Evolutionary conservation across 2,888 invertebrate genomes (phyloP), one percentile per base, ranked within the genome.

Genomic region (Tribolium freemani): DNA sequence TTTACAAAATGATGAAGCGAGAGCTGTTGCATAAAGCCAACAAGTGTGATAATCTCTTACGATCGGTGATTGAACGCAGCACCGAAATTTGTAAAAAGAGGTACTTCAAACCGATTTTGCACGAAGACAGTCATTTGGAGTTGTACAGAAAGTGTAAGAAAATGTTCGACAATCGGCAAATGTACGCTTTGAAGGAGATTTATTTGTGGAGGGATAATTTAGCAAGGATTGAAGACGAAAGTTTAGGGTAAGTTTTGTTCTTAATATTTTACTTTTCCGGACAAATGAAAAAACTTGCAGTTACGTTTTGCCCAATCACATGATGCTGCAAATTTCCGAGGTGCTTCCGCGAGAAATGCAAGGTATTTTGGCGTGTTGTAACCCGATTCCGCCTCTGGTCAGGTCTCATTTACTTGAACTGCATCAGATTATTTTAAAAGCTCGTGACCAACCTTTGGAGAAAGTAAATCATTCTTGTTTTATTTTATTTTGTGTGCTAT

Each of bases 301-400:
- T 38, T 99, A 96, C 86, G 94, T 99, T 54, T 88, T 99, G 70
- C 98, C 99, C 0, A 97, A 97, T 87, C 97, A 98, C 86, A 97
- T 98, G 97, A 85, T 99, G 87, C 84, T 98, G 64, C 92, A 96
- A 83, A 94, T 99, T 71, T 91, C 96, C 0, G 96, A 98, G 86
- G 89, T 90, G 13, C 85, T 98, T 72, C 98, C 98, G 0, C 90
- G 96, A 64, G 98, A 98, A 88, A 91, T 95, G 89, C 96, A 97
- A 83, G 98, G 98, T 1, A 93, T 99, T 72, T 86, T 95, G 72
- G 96, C 97, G 0, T 95, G 96, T 82, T 99, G 99, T 84, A 94
- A 93, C 84, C 98, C 98, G 0, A 93, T 97, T 79, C 98, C 99
- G 5, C 95, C 96, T 0, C 85, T 90, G 48, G 89, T 90, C 4